These are phyloP conservation scores for Gastrophysa polygoni DNA, from an alignment of 2,888 invertebrate species.

Conservation along the genomic window DNA sequence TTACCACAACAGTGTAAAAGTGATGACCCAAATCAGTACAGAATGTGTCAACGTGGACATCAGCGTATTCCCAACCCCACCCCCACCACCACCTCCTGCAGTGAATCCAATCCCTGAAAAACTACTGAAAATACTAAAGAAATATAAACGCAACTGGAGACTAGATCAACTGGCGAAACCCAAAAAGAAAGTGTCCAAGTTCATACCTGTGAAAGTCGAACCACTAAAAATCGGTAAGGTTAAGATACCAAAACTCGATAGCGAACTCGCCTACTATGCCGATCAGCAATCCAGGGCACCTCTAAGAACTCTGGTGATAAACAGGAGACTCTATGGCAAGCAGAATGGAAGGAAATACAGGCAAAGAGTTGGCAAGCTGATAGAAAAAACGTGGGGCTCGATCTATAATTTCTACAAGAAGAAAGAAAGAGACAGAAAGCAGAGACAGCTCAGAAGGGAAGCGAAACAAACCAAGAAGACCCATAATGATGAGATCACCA, in stretches of 20 bases:
- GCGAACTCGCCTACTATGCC: constrained; percentile 36
- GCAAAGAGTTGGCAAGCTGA: constrained; percentile 32
- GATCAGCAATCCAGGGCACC: constrained; percentile 39
- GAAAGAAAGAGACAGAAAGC: constrained; percentile 33
- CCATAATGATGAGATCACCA: constrained; percentile 20
- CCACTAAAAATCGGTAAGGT: constrained; percentile 22
- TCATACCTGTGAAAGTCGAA: constrained; percentile 1
- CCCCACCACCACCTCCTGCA: constrained; percentile 26
- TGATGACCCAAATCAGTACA: constrained; percentile 5
- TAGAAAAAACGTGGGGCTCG: constrained; percentile 41
- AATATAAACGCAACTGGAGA: constrained; percentile 42
- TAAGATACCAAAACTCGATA: constrained; percentile 16
- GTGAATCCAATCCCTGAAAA: constrained; percentile 31
- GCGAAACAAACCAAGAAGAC: background rate
- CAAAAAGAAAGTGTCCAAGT: background rate
- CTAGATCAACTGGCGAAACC: constrained; percentile 36
- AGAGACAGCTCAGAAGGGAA: constrained; percentile 22
- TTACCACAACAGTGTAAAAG: too few species aligned
- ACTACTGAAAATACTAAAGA: constrained; percentile 33
- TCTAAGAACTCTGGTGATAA: constrained; percentile 34
- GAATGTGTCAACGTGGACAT: constrained; percentile 35
- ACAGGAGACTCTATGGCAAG: constrained; percentile 25
- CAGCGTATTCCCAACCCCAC: constrained; percentile 27
- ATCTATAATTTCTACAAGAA: constrained; percentile 47
- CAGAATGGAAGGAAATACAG: constrained; percentile 23